phyloP scores from a whole-genome alignment of 2,888 invertebrate species.

The Ophion slaviceki region DNA sequence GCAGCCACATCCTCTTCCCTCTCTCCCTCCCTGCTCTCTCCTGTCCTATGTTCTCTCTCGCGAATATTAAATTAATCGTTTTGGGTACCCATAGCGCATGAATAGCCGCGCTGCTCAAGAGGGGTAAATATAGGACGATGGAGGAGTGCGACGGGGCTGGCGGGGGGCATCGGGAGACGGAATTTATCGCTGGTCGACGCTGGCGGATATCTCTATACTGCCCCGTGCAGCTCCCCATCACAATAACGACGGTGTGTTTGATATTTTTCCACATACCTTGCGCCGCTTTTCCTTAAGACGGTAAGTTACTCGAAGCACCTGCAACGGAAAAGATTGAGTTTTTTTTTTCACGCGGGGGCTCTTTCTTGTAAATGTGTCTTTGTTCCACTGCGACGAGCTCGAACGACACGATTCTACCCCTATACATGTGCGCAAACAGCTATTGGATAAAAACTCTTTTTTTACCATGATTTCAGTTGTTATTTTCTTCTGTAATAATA shows the following conservation, averaged over 20 bases:
- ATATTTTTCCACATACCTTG: neutral
- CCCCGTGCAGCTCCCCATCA: neutral
- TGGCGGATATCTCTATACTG: conserved; percentile 37
- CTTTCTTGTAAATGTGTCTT: neutral
- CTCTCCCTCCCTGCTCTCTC: conserved; percentile 15
- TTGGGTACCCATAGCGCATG: conserved; percentile 61
- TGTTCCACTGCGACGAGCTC: neutral
- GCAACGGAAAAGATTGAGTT: neutral
- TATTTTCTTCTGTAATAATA: no score
- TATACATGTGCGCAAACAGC: no score
- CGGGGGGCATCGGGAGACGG: conserved; percentile 65
- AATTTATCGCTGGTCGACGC: conserved; percentile 49
- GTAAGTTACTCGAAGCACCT: neutral
- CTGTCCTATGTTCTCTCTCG: conserved; percentile 34
- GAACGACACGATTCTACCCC: neutral
- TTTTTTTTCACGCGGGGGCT: neutral
- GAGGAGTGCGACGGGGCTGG: neutral
- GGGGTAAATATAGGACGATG: conserved; percentile 7
- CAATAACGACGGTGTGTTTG: neutral
- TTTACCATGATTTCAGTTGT: no score
- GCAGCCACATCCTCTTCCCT: conserved; percentile 49
- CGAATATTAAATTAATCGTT: conserved; percentile 72
- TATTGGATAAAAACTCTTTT: no score
- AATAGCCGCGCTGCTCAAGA: conserved; percentile 36
- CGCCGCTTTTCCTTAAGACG: neutral